These are phyloP conservation scores for Alviniconcha marisindica DNA, from an alignment of 1,140 invertebrate genomes.

Conservation along the genomic window DNA sequence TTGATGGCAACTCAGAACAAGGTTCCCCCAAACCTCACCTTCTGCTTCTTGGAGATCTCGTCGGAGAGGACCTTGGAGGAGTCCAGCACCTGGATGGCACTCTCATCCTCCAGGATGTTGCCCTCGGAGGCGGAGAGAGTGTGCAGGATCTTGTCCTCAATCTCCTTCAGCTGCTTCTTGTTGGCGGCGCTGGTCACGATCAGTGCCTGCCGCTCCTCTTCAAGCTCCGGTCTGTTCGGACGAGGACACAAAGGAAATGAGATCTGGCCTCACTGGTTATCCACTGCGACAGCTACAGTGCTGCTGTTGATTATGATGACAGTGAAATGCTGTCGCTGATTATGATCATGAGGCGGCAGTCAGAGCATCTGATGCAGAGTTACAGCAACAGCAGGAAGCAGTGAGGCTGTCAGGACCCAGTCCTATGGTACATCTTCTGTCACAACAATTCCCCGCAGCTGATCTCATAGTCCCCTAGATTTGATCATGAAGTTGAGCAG, in stretches of 20 bases:
- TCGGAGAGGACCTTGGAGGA: constrained; percentile 76
- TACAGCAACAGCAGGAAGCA: no score
- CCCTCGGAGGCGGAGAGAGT: constrained; percentile 76
- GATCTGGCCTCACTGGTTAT: no score
- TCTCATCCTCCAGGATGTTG: constrained; percentile 77
- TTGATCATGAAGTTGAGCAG: constrained; percentile 71
- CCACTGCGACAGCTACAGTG: no score
- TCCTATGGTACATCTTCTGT: no score
- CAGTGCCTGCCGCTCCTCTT: constrained; percentile 75
- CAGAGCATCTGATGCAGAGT: no score
- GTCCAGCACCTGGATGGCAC: constrained; percentile 76
- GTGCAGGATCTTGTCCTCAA: constrained; percentile 76
- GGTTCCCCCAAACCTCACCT: constrained; percentile 76
- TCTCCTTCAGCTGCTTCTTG: constrained; percentile 75
- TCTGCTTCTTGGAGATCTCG: constrained; percentile 89
- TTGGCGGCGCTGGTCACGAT: constrained; percentile 76
- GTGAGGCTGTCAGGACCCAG: no score
- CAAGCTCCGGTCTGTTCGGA: constrained; percentile 73
- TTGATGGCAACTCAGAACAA: no score
- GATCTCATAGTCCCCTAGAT: constrained; percentile 76
- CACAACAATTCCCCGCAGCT: constrained; percentile 76
- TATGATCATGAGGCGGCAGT: no score
- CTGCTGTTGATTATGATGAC: no score
- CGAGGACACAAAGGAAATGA: background rate
- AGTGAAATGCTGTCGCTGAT: no score